Evolutionary conservation across 2,888 invertebrate genomes (phyloP).

Genomic region (Thecophora atra): DNA sequence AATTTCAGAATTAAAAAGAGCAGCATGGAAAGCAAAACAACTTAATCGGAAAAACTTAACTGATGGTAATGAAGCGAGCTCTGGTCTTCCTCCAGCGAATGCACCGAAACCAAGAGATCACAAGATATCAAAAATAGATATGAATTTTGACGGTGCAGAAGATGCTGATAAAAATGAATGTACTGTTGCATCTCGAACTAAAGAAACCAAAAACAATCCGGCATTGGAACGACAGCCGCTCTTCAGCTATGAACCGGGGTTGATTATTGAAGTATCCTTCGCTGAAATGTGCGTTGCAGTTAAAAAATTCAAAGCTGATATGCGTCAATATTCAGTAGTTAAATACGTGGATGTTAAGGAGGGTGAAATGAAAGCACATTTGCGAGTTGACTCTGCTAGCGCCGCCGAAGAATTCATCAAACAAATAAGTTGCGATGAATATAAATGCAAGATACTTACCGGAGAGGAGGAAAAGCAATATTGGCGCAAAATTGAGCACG

Average conservation of each 20-base stretch:
- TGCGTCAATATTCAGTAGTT: slow-evolving; percentile 72
- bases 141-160: slow-evolving; percentile 63
- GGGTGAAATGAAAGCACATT: slow-evolving; percentile 73
- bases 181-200: slow-evolving; percentile 27
- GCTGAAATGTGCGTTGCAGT: slow-evolving; percentile 75
- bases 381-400: slow-evolving; percentile 72
- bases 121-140: slow-evolving; percentile 60
- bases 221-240: slow-evolving; percentile 58
- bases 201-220: slow-evolving; percentile 50
- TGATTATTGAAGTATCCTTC: slow-evolving; percentile 77
- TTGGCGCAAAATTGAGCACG: slow-evolving; percentile 79
- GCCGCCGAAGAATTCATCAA: slow-evolving; percentile 64
- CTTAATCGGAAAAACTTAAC: slow-evolving; percentile 35
- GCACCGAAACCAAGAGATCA: slow-evolving; percentile 50
- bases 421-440: slow-evolving; percentile 60
- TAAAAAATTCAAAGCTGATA: slow-evolving; percentile 75
- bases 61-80: slow-evolving; percentile 9
- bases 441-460: slow-evolving; percentile 65
- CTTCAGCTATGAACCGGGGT: slow-evolving; percentile 70
- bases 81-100: slow-evolving; percentile 48
- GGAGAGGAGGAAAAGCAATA: slow-evolving; percentile 80
- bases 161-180: slow-evolving; percentile 47
- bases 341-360: slow-evolving; percentile 84
- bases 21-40: slow-evolving; percentile 66
- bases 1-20: slow-evolving; percentile 78